A percentile compares a stretch with the other conserved stretches of the same genome.
These are phyloP conservation scores for Drosophila carrolli DNA, from an alignment of 1,140 invertebrate genomes.

Conservation along the genomic window DNA sequence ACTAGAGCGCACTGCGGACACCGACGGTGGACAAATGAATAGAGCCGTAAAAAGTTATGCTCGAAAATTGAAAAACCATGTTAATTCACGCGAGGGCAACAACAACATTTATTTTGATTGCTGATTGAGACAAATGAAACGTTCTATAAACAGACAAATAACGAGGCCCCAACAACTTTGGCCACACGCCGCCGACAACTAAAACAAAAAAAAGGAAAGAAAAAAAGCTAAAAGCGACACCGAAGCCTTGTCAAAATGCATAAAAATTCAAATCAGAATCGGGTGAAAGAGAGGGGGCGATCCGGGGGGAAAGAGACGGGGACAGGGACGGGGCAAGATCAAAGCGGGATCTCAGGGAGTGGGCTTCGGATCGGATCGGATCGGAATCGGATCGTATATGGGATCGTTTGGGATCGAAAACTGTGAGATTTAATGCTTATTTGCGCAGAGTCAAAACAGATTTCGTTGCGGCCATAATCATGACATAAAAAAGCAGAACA, in stretches of 20 bases:
- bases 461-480: conserved; percentile 75
- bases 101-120: conserved; percentile 65
- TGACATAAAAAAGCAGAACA: conserved; percentile 83
- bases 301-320: neutral
- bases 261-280: conserved; percentile 77
- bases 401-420: conserved; percentile 43
- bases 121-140: conserved; percentile 78
- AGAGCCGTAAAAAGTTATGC: conserved; percentile 75
- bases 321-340: conserved; percentile 40
- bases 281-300: conserved; percentile 12
- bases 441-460: conserved; percentile 81
- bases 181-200: conserved; percentile 55
- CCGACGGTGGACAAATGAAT: conserved; percentile 49
- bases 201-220: neutral
- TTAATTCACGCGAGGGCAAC: conserved; percentile 32
- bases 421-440: conserved; percentile 80
- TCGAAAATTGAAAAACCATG: conserved; percentile 79
- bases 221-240: conserved; percentile 21
- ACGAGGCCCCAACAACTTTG: conserved; percentile 44
- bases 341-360: conserved; percentile 59
- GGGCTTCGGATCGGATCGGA: conserved; percentile 13
- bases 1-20: conserved; percentile 35
- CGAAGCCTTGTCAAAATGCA: conserved; percentile 72
- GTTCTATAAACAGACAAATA: conserved; percentile 69
- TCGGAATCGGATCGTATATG: conserved; percentile 20